Evolutionary conservation across 2,113 vertebrate genomes (phyloP).

Genomic region (Lagopus muta): DNA sequence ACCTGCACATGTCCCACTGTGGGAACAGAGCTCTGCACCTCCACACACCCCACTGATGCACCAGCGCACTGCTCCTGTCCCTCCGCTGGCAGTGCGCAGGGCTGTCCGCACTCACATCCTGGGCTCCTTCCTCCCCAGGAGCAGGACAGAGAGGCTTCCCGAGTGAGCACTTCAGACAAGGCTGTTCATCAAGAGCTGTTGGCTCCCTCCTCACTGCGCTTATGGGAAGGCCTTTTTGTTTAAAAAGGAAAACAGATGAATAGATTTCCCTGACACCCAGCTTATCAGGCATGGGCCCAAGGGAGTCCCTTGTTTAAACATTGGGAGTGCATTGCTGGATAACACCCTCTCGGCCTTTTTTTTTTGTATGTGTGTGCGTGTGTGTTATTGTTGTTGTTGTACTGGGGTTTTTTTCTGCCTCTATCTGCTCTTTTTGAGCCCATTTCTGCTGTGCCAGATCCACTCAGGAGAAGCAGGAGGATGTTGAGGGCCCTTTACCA

Average conservation of each 20-base stretch:
- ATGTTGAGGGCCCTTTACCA: neutral
- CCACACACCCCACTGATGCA: neutral
- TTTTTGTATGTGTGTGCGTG: neutral
- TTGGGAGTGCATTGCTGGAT: neutral
- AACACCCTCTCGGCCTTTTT: neutral
- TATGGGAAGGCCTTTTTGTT: conserved; percentile 63
- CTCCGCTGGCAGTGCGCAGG: neutral
- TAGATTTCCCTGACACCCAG: conserved; percentile 58
- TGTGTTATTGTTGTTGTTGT: neutral
- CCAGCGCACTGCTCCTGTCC: neutral
- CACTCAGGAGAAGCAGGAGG: neutral
- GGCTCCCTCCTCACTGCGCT: conserved; percentile 39
- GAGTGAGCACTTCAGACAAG: neutral
- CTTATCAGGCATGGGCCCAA: conserved; percentile 19
- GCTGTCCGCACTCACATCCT: neutral
- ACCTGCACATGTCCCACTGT: neutral
- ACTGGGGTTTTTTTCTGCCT: neutral
- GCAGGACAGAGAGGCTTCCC: conserved; percentile 29
- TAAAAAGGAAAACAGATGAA: conserved; percentile 58
- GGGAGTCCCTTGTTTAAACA: conserved; percentile 68
- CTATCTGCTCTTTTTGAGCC: neutral
- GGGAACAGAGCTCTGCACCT: neutral
- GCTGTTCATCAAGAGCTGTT: conserved; percentile 23
- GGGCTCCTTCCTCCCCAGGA: neutral
- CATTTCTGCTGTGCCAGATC: neutral